phyloP scores from a whole-genome alignment of 2,113 vertebrate species.

The Epinephelus moara region DNA sequence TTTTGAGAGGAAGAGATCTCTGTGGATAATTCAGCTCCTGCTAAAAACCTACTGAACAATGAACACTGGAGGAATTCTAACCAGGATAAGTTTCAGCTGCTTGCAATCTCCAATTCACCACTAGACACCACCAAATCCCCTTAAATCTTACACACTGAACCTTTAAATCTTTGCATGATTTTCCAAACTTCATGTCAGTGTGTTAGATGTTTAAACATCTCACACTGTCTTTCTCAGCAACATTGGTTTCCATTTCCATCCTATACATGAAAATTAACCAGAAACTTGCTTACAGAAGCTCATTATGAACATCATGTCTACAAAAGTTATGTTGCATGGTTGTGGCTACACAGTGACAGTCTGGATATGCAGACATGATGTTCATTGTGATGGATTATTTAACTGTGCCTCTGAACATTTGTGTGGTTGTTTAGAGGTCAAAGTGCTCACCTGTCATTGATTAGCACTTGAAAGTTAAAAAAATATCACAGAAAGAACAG shows the following conservation, averaged over 20 bases:
- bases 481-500: no score
- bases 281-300: not conserved
- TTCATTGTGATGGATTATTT: not conserved
- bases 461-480: not conserved
- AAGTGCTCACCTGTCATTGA: not conserved
- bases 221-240: not conserved
- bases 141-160: no score
- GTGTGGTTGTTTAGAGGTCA: not conserved
- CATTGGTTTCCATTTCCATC: not conserved
- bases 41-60: no score
- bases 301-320: not conserved
- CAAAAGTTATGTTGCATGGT: not conserved
- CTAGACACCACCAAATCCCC: no score
- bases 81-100: no score
- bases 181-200: no score
- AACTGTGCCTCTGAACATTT: not conserved
- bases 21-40: no score
- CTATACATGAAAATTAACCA: not conserved
- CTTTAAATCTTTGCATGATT: no score
- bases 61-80: no score
- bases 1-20: no score
- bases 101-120: no score
- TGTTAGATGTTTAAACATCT: no score
- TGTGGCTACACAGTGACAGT: not conserved
- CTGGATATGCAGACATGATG: not conserved